phyloP scores from a whole-genome alignment of 1,140 invertebrate species.

The Macrocentrus cingulum region DNA sequence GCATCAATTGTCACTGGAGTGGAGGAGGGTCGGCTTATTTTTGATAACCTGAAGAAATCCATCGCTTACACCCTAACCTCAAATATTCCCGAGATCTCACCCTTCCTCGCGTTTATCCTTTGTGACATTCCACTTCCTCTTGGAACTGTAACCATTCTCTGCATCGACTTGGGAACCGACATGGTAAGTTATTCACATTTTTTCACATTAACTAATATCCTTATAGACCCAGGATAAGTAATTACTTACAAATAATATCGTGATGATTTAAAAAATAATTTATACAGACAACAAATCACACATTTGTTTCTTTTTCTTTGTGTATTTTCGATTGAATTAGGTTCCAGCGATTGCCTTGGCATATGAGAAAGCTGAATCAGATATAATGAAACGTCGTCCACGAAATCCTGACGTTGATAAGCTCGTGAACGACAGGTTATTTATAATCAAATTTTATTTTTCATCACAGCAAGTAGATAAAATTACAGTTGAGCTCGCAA shows the following conservation, averaged over 20 bases:
- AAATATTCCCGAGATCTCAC: constrained; percentile 99
- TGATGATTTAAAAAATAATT: no score
- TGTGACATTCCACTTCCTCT: constrained; percentile 95
- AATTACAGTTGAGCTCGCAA: background rate
- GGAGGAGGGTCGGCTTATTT: constrained; percentile 97
- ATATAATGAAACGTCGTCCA: constrained; percentile 99
- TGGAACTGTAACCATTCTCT: constrained; percentile 98
- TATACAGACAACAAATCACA: no score
- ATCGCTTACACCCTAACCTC: constrained; percentile 99
- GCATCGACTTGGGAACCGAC: constrained; percentile 99
- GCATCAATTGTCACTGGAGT: constrained; percentile 99
- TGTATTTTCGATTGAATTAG: constrained; percentile 57
- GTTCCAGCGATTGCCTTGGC: constrained; percentile 97
- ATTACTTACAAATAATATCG: no score
- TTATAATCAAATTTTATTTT: constrained; percentile 31
- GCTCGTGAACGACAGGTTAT: constrained; percentile 98
- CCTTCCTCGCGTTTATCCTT: constrained; percentile 97
- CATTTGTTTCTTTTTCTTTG: constrained; percentile 9
- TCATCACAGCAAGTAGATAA: constrained; percentile 26
- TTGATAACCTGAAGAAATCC: constrained; percentile 99
- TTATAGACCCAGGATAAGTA: no score
- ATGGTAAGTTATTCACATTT: constrained; percentile 76
- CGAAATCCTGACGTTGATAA: constrained; percentile 94
- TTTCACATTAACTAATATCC: background rate
- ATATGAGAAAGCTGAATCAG: constrained; percentile 96